Percentiles rank a stretch among this genome's conserved stretches.
phyloP scores from a whole-genome alignment of 2,888 invertebrate species.

The Idaea aversata region DNA sequence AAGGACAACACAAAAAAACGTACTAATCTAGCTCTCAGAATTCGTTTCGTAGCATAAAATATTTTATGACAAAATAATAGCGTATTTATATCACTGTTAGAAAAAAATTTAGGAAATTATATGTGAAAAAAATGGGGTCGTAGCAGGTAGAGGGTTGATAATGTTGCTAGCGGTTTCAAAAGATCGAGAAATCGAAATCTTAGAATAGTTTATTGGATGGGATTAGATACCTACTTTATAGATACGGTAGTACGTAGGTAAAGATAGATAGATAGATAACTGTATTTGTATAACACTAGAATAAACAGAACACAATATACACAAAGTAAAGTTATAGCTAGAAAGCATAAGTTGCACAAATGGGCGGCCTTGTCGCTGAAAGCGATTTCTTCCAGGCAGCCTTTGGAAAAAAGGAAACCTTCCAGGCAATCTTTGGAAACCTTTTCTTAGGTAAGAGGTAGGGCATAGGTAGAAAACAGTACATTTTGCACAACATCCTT shows the following conservation, averaged over 20 bases:
- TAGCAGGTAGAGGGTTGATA: constrained; percentile 25
- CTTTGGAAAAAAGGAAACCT: neutral
- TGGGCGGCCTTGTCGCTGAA: too few species aligned
- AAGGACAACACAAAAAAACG: neutral
- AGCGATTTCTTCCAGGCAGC: neutral
- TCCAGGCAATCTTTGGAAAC: neutral
- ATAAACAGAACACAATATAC: too few species aligned
- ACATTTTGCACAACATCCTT: too few species aligned
- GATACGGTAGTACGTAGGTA: neutral
- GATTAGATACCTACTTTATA: neutral
- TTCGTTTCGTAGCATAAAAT: constrained; percentile 32
- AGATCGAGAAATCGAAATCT: neutral
- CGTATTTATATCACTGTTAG: constrained; percentile 27
- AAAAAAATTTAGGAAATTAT: constrained; percentile 31
- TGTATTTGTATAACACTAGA: too few species aligned
- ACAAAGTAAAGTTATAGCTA: too few species aligned
- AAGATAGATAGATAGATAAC: too few species aligned
- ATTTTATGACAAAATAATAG: constrained; percentile 43
- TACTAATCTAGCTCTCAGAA: constrained; percentile 10
- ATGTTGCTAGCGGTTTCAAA: constrained; percentile 4
- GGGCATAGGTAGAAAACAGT: neutral
- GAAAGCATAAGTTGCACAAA: too few species aligned
- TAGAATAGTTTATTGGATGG: neutral
- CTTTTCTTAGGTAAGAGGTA: neutral
- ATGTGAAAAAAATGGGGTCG: constrained; percentile 25